Percentiles rank a stretch among this genome's conserved stretches.
These are phyloP conservation scores for Eretmochelys imbricata DNA, from an alignment of 2,113 vertebrate genomes.

Conservation along the genomic window DNA sequence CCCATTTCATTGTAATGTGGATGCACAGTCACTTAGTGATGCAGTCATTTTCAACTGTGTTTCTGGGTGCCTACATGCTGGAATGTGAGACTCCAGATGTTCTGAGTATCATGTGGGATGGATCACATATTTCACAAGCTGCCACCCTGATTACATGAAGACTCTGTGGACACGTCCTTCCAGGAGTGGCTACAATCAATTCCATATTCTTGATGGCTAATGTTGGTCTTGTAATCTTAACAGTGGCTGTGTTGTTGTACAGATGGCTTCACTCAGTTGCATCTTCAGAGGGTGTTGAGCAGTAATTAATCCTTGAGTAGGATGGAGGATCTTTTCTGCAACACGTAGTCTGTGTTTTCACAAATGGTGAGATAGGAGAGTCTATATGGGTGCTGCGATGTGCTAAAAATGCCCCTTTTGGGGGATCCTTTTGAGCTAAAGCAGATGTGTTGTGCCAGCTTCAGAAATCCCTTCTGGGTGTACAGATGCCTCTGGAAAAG, in stretches of 20 bases:
- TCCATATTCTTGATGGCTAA: background rate
- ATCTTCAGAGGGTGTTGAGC: background rate
- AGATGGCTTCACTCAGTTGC: background rate
- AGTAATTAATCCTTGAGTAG: background rate
- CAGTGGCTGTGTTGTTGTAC: background rate
- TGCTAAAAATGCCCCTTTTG: background rate
- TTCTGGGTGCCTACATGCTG: background rate
- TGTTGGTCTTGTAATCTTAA: constrained; percentile 41
- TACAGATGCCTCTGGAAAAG: background rate
- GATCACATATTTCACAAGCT: background rate
- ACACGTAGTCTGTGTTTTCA: background rate
- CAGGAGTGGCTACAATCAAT: background rate
- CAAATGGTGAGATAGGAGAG: background rate
- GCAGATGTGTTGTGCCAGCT: background rate
- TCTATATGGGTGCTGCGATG: background rate
- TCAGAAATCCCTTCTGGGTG: background rate
- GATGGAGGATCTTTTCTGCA: background rate
- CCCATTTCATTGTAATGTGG: background rate
- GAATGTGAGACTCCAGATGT: background rate
- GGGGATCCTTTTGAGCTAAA: background rate
- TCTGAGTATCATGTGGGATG: background rate
- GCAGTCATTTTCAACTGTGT: background rate
- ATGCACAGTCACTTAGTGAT: background rate
- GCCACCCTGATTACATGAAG: constrained; percentile 1
- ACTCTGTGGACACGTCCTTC: constrained; percentile 35